Evolutionary conservation across 2,888 invertebrate species (phyloP), one percentile per base, ranked within the genome.

Genomic region (Himalopsyche tibetana): DNA sequence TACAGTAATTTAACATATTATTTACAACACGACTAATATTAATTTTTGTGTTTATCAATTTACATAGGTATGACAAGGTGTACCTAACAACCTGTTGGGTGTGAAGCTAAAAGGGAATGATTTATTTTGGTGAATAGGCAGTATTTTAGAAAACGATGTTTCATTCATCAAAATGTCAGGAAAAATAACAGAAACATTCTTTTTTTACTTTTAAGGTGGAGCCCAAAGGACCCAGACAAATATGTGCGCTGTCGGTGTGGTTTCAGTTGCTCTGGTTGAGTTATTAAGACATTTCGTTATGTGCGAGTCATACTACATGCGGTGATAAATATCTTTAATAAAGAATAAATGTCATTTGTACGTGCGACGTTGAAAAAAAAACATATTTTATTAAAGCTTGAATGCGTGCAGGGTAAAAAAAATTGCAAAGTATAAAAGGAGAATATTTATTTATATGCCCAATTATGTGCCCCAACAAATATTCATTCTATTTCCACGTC

Each of bases 351-450:
- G 81, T 82, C 80, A 55, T 55, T 83, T 74, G 84, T 80, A 79
- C 80, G 40, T 84, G 80, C 80, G 42, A 42, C 38, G 80, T 80
- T 40, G 55, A 81, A 63, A 51, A 63, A 84, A 56, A 81, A 84
- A 80, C 80, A n/a, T 81, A 81, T 81, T 84, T 81, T 84, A 84
- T 81, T 84, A 80, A 45, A 81, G 87, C 87, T 87, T 87, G 84
- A 87, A 87, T 84, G 87, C 84, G 87, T 87, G 87, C 87, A 87
- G 87, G 87, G 87, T 87, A 87, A 87, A 82, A 87, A 84, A 84
- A 87, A 86, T 87, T 87, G 87, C 87, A 87, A 87, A 87, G 86
- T 87, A 63, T 81, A 81, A 19, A 17, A 15, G 55, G 55, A 82
- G 55, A 55, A 55, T 51, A 82, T 82, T 36, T 82, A 28, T 28